Evolutionary conservation across 2,888 invertebrate species (phyloP), one percentile per base, ranked within the genome.

Genomic region (Embidobia sp.): DNA sequence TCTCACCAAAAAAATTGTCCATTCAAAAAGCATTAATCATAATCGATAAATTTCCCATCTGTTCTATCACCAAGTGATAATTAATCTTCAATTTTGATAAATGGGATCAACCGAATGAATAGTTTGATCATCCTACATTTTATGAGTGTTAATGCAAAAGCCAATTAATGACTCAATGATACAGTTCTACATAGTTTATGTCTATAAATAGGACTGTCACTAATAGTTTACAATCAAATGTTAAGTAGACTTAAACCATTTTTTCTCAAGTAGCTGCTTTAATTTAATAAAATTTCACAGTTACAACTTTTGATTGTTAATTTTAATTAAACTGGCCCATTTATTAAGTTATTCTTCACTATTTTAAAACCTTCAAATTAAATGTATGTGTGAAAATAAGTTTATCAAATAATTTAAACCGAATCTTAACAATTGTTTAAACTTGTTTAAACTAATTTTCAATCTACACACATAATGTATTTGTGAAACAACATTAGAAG

Each of bases 121-220:
- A 10, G 22, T 61, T 29, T n/a, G 35, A 48, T 49, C 48, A 46
- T 48, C 27, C 26, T 61, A 26, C 31, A 37, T 37, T 31, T 37
- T 48, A 26, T 19, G 42, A 40, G 35, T 66, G 42, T 66, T 46
- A 31, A 55, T 46, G 55, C 27, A 53, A 66, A 53, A 46, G 44
- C 46, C 53, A 55, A 44, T 66, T 66, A 66, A 44, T 53, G 53
- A 35, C 27, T 33, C 44, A 66, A 18, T 44, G 15, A 26, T 66
- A 55, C 31, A 26, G 27, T 53, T 66, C 35, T 55, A 35, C 16
- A 66, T 31, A 31, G 49, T 51, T 49, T 26, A 66, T n/a, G 27
- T 55, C 35, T 46, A 55, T 55, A 44, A 40, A 55, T 53, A 55
- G 63, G 31, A 8, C 16, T 51, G 29, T 31, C 19, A 31, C 27